Conservation (phyloP, 2,113 vertebrate species). For the Alouatta palliata region DNA sequence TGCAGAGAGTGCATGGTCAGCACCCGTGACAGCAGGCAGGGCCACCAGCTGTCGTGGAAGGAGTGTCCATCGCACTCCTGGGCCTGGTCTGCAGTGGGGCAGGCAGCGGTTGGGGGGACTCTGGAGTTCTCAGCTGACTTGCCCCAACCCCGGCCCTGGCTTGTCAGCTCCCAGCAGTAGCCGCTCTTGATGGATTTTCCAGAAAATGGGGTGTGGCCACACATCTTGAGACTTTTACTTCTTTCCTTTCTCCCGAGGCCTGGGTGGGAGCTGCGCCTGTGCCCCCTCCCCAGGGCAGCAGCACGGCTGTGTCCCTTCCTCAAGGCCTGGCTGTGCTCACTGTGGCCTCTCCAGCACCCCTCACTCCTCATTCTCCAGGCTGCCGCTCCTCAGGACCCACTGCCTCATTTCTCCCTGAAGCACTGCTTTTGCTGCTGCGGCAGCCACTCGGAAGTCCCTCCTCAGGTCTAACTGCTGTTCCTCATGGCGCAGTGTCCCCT, state of each 20-base stretch:
- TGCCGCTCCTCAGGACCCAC: neutral
- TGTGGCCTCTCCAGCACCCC: neutral
- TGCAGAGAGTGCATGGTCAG: neutral
- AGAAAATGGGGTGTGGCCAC: neutral
- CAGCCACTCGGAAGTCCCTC: neutral
- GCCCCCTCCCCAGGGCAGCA: too few species aligned
- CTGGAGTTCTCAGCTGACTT: too few species aligned
- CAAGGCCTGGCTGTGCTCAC: neutral
- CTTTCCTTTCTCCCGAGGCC: neutral
- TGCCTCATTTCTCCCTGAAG: neutral
- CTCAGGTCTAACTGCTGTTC: neutral
- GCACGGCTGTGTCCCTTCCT: neutral
- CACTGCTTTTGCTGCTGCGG: accelerated
- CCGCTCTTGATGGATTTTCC: neutral
- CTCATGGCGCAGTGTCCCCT: neutral
- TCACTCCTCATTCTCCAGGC: too few species aligned
- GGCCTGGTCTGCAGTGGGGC: neutral
- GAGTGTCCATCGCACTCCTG: neutral
- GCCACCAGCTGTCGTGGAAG: neutral
- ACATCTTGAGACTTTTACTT: neutral
- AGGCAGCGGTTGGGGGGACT: too few species aligned
- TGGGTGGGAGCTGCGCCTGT: neutral
- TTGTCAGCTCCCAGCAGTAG: neutral
- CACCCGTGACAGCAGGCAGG: neutral
- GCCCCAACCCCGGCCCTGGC: neutral